phyloP scores from a whole-genome alignment of 2,888 invertebrate species.

The Galeopsomyia nigrocyanea region DNA sequence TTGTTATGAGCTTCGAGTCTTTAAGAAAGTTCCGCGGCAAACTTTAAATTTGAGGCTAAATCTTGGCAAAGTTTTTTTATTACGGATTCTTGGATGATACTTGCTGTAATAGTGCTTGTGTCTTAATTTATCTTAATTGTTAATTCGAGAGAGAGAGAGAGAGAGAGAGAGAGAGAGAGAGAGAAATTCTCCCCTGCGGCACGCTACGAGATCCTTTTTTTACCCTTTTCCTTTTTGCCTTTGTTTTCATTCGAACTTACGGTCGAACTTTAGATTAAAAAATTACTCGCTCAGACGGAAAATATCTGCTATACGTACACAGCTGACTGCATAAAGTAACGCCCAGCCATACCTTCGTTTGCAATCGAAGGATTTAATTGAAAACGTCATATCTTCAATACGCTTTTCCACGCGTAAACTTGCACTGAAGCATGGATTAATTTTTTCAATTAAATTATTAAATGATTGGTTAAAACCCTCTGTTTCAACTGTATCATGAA shows the following conservation, averaged over 20 bases:
- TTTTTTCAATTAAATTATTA: no score
- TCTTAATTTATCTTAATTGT: conserved; percentile 40
- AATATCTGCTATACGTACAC: neutral
- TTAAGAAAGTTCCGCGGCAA: conserved; percentile 25
- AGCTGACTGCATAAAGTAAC: no score
- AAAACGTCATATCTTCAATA: no score
- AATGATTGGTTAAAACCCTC: no score
- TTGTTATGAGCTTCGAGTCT: conserved; percentile 38
- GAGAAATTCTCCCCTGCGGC: conserved; percentile 14
- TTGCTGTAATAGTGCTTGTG: conserved; percentile 35
- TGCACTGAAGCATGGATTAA: no score
- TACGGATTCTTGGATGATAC: conserved; percentile 30
- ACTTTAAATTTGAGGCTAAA: conserved; percentile 39
- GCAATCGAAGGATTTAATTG: no score
- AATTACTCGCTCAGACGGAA: conserved; percentile 21
- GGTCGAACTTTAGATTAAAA: conserved; percentile 41
- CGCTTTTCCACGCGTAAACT: no score
- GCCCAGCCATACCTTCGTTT: no score
- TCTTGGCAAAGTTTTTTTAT: conserved; percentile 39
- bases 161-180: no score
- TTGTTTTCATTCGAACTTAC: conserved; percentile 32
- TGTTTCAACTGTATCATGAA: no score
- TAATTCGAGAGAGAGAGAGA: conserved; percentile 29
- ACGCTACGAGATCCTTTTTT: conserved; percentile 11
- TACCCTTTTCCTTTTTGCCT: conserved; percentile 12